Percentiles rank a stretch among this genome's conserved stretches.
Evolutionary conservation across 2,113 vertebrate genomes (phyloP).

Genomic region (Grus americana): DNA sequence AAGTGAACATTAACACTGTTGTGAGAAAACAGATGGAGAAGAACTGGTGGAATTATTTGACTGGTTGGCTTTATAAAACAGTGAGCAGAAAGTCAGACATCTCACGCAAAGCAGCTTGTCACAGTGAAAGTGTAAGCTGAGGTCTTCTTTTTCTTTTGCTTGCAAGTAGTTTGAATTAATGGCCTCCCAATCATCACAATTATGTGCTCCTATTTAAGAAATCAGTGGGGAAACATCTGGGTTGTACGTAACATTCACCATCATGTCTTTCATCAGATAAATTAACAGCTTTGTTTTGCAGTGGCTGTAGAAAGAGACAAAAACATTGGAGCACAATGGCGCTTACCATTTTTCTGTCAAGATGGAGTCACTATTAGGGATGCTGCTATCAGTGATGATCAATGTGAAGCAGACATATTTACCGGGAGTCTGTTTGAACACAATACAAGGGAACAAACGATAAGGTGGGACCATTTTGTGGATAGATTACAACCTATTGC

Average conservation of each 20-base stretch:
- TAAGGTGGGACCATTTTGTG: slow-evolving; percentile 33
- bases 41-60: not conserved
- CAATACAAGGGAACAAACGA: slow-evolving; percentile 52
- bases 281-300: slow-evolving; percentile 61
- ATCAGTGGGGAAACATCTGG: slow-evolving; percentile 71
- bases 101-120: not conserved
- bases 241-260: slow-evolving; percentile 1
- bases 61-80: not conserved
- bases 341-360: slow-evolving; percentile 57
- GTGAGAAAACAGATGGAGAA: slow-evolving; percentile 32
- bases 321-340: slow-evolving; percentile 33
- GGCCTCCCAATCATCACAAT: slow-evolving; percentile 27
- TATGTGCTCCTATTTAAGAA: slow-evolving; percentile 48
- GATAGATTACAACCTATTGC: slow-evolving; percentile 63
- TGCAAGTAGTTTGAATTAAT: slow-evolving; percentile 39
- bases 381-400: slow-evolving; percentile 41
- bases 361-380: slow-evolving; percentile 42
- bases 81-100: not conserved
- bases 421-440: slow-evolving; percentile 14
- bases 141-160: slow-evolving; percentile 13
- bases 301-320: slow-evolving; percentile 43
- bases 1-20: slow-evolving; percentile 23
- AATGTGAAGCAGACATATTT: slow-evolving; percentile 55
- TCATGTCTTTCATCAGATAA: slow-evolving; percentile 61
- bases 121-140: not conserved